Evolutionary conservation across 2,888 invertebrate genomes (phyloP).

Genomic region (Lucinisca nassula): DNA sequence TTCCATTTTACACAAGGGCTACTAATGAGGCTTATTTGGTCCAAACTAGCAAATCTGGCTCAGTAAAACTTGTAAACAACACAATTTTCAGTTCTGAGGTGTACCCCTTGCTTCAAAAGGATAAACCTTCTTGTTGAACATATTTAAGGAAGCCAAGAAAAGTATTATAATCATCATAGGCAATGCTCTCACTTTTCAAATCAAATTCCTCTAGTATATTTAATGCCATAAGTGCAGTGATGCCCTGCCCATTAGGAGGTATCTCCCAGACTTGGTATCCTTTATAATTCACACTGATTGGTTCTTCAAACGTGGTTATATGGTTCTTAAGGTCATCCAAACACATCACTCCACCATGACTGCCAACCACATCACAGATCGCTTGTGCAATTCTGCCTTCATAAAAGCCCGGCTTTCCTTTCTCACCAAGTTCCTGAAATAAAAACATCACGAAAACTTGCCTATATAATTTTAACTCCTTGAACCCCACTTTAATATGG

Average conservation of each 20-base stretch:
- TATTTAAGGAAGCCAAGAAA: too few species aligned
- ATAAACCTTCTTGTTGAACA: too few species aligned
- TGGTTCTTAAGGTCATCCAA: conserved; percentile 84
- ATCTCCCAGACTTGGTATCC: conserved; percentile 87
- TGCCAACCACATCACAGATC: conserved; percentile 81
- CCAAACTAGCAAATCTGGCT: too few species aligned
- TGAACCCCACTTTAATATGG: too few species aligned
- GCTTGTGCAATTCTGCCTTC: conserved; percentile 83
- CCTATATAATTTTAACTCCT: too few species aligned
- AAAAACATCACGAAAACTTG: too few species aligned
- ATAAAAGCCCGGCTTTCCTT: conserved; percentile 85
- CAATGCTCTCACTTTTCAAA: conserved; percentile 81
- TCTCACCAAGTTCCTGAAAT: conserved; percentile 76
- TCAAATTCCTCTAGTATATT: conserved; percentile 87
- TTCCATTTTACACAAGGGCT: too few species aligned
- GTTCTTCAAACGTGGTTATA: conserved; percentile 78
- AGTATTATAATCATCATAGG: too few species aligned
- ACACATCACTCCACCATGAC: conserved; percentile 84
- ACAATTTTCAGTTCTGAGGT: too few species aligned
- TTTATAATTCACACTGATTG: conserved; percentile 83
- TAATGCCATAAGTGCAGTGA: conserved; percentile 87
- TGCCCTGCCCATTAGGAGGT: conserved; percentile 88
- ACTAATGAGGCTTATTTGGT: too few species aligned
- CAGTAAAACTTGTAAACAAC: too few species aligned
- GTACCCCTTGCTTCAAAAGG: too few species aligned